Base-by-base conservation (phyloP, 2,797 vertebrate species). In the Parambassis ranga region DNA sequence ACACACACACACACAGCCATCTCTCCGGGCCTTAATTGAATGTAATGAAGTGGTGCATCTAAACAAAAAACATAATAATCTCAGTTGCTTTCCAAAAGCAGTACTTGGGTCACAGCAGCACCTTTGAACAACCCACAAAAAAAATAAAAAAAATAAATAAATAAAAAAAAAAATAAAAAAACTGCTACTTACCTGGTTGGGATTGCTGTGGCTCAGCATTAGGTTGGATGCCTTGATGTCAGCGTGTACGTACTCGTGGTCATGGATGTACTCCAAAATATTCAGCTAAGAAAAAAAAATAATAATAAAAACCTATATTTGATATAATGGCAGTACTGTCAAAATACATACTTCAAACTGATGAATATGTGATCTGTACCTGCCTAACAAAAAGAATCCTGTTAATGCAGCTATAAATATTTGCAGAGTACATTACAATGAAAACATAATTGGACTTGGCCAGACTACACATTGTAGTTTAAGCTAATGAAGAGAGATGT, bases 211-310 rank as follows among this genome's bases (percentile, higher is more conserved):
- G 84, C 94, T 94, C 82, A 98, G 87, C 38, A 98, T 93, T 42
- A 98, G 95, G 84, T 98, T 98, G 41, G 96, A 95, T 3, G 96
- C 96, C 90, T 98, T 98, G 82, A 98, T 94, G 67, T 98, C 97
- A 9, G 94, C 96, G 0, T 98, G 97, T 10, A 97, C 97, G 10
- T 98, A 98, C 81, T 98, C 96, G 23, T 98, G 95, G 6, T 98
- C 95, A 1, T 98, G 97, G 79, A 97, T 75, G 58, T 95, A 98
- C 71, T 98, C 97, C 87, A 98, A 90, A 58, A 92, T 88, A 72
- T 98, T 94, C 82, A 98, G 90, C 97, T 98, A 65, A 2, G 84
- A n/a, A 65, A 35, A 13, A 24, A 5, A 46, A 42, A 7, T 4
- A 10, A 4, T 51, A 15, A 28, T 3, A 6, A 3, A n/a, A n/a